Base-by-base conservation (phyloP, 2,797 vertebrate genomes). In the Philypnodon macrostomus region DNA sequence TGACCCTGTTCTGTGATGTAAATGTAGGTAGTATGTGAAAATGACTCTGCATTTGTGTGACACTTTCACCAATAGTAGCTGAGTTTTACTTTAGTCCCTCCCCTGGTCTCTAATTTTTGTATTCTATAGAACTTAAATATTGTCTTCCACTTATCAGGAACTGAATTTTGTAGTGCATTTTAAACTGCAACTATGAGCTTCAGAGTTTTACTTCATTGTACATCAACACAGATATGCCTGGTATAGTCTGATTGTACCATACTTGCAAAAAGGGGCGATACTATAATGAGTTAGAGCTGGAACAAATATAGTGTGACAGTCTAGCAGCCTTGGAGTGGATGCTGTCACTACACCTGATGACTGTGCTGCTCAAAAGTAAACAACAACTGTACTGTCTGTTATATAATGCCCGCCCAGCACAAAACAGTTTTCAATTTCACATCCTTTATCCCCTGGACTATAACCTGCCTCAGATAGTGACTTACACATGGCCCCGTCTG, bases 401-500 rank as follows among this genome's bases (percentile, higher is more conserved):
- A 47, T 45, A 23, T 52, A 62, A 59, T 52, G 58, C 52, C 46
- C 58, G 50, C 26, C 41, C 49, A 26, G 50, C 53, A 49, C 49
- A 55, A 60, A 65, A 23, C 50, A 14, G 17, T 67, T 78, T 71
- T 72, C 75, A 77, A 76, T 81, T 76, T 39, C 60, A 68, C 80
- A 58, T 64, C 55, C 53, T 68, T 71, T 63, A 77, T 81, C 66
- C 34, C 2, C 52, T 0, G 33, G 9, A 9, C 47, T 47, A 41
- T 48, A 54, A 83, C 73, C 67, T 71, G 67, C 59, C 58, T 67
- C 61, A 63, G 63, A 75, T 18, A 41, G 73, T 18, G 69, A 81
- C 78, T 73, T 70, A 71, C 64, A 79, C 66, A 6, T 35, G 55
- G 56, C 0, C 42, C 77, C 70, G 57, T 81, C 76, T 78, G 77